Conservation (phyloP, 2,888 invertebrate genomes). For the Machimus atricapillus region DNA sequence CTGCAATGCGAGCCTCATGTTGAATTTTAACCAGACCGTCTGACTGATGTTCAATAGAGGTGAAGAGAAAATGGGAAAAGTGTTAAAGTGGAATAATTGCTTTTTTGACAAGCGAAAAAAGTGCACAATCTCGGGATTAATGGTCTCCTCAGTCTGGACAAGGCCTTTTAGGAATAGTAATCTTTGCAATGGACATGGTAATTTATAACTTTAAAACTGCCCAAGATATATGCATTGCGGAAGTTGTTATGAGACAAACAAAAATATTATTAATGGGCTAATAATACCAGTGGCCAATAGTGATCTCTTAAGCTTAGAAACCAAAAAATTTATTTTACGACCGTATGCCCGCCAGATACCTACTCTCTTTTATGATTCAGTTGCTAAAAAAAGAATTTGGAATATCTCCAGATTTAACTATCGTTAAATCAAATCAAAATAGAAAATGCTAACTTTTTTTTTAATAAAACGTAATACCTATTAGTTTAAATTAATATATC, state of each 20-base stretch:
- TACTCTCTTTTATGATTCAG: too few species aligned
- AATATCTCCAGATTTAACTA: too few species aligned
- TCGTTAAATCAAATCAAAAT: too few species aligned
- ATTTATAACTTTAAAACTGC: slow-evolving; percentile 33
- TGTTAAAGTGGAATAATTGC: slow-evolving; percentile 40
- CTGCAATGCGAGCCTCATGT: not conserved
- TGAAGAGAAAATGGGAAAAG: slow-evolving; percentile 44
- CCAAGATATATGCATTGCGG: slow-evolving; percentile 6
- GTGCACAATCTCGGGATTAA: slow-evolving; percentile 33
- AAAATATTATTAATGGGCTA: not conserved
- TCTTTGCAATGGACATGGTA: slow-evolving; percentile 3
- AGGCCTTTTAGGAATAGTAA: slow-evolving; percentile 18
- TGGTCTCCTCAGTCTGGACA: slow-evolving; percentile 9
- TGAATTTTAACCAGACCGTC: slow-evolving; percentile 34
- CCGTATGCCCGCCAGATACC: too few species aligned
- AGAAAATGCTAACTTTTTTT: too few species aligned
- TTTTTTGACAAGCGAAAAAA: slow-evolving; percentile 32
- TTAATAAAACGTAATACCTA: too few species aligned
- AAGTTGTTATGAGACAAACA: not conserved
- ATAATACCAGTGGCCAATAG: too few species aligned
- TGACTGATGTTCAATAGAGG: slow-evolving; percentile 42
- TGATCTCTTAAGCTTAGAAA: too few species aligned
- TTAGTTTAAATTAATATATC: too few species aligned
- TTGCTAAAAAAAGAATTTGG: too few species aligned
- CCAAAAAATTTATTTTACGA: too few species aligned